A percentile compares a stretch with the other conserved stretches of the same genome.
Evolutionary conservation across 37 sponge, comb jelly and placozoan species (phyloP).

Genomic region (Axinella damicornis): DNA sequence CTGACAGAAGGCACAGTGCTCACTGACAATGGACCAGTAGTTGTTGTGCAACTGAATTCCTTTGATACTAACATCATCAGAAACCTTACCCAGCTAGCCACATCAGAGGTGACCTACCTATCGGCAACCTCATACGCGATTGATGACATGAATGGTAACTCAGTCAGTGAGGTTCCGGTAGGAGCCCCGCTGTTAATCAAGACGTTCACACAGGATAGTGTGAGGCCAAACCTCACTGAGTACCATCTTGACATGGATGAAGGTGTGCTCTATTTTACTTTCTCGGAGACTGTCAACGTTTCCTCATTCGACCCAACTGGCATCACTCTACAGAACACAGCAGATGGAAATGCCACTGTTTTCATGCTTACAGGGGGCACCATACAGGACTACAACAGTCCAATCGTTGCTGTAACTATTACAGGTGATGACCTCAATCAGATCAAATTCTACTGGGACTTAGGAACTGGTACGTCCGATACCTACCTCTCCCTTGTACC

Average conservation of each 20-base stretch:
- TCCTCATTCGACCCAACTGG: constrained; percentile 49
- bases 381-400: constrained; percentile 51
- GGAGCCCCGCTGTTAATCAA: constrained; percentile 21
- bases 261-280: constrained; percentile 73
- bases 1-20: constrained; percentile 78
- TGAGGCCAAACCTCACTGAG: constrained; percentile 44
- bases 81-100: constrained; percentile 78
- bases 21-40: constrained; percentile 58
- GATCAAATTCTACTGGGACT: constrained; percentile 59
- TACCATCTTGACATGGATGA: constrained; percentile 78
- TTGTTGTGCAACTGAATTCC: constrained; percentile 46
- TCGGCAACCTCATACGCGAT: constrained; percentile 40
- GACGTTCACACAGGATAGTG: constrained; percentile 31
- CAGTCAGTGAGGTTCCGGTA: neutral
- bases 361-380: constrained; percentile 30
- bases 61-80: constrained; percentile 77
- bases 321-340: constrained; percentile 51
- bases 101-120: constrained; percentile 59
- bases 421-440: constrained; percentile 72
- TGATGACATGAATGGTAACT: constrained; percentile 78
- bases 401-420: constrained; percentile 36
- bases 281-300: constrained; percentile 87
- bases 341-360: constrained; percentile 23
- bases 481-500: constrained; percentile 68
- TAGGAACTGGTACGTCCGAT: constrained; percentile 38